A percentile compares a stretch with the other conserved stretches of the same genome.
Evolutionary conservation across 2,888 invertebrate species (phyloP).

Genomic region (Phyllotreta striolata): DNA sequence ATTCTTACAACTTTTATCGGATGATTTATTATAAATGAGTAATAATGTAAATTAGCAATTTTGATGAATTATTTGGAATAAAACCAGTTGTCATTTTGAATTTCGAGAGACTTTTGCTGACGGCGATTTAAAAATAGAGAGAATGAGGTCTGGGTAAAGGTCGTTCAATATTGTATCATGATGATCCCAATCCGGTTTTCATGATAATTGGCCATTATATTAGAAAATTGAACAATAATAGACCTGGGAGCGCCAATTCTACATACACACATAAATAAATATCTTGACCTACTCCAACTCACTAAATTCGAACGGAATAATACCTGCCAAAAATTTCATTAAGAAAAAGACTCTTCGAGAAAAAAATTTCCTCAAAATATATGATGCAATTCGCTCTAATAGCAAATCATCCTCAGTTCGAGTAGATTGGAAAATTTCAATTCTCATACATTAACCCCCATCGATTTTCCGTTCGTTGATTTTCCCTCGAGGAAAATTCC

Average conservation of each 20-base stretch:
- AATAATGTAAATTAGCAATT: no score
- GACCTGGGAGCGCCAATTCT: slow-evolving; percentile 13
- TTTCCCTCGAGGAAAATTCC: no score
- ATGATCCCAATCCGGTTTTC: slow-evolving; percentile 25
- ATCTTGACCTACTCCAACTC: slow-evolving; percentile 32
- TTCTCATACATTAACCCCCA: no score
- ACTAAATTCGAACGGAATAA: neutral
- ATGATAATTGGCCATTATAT: slow-evolving; percentile 30
- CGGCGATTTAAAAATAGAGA: slow-evolving; percentile 23
- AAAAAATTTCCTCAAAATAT: neutral
- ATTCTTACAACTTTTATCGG: no score
- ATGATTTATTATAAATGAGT: no score
- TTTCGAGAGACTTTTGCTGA: neutral
- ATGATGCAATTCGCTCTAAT: no score
- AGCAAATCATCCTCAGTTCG: no score
- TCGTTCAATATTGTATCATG: slow-evolving; percentile 27
- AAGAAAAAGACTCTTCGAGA: neutral
- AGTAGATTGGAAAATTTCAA: no score
- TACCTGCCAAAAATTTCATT: slow-evolving; percentile 7
- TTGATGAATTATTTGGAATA: no score
- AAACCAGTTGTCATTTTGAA: no score
- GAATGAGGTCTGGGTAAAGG: slow-evolving; percentile 29
- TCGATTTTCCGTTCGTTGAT: no score
- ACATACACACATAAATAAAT: slow-evolving; percentile 20
- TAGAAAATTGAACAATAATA: slow-evolving; percentile 28